A percentile compares a stretch with the other conserved stretches of the same genome.
These are phyloP conservation scores for Habroteleia sp. DNA, from an alignment of 2,888 invertebrate genomes.

Conservation along the genomic window DNA sequence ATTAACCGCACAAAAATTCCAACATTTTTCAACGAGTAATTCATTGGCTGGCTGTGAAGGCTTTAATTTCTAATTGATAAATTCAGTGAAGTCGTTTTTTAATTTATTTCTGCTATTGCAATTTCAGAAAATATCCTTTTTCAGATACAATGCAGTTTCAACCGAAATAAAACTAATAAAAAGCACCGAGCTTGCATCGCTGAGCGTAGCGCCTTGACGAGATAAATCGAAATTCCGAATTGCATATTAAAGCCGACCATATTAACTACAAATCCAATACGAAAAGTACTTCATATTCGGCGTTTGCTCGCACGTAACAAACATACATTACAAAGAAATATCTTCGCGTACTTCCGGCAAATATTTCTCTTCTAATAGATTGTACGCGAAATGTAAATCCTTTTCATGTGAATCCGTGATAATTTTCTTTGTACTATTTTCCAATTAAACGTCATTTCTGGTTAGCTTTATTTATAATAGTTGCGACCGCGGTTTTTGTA, in stretches of 20 bases:
- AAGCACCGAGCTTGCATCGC: not conserved
- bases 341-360: constrained; percentile 21
- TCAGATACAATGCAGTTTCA: too few relatives aligned
- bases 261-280: constrained; percentile 34
- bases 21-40: too few relatives aligned
- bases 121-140: too few relatives aligned
- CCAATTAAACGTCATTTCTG: constrained; percentile 32
- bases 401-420: constrained; percentile 20
- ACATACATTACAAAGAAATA: constrained; percentile 20
- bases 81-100: too few relatives aligned
- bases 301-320: constrained; percentile 5
- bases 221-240: constrained; percentile 15
- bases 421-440: constrained; percentile 37
- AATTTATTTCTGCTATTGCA: too few relatives aligned
- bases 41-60: too few relatives aligned
- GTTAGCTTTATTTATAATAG: constrained; percentile 43
- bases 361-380: constrained; percentile 36
- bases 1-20: too few relatives aligned
- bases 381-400: constrained; percentile 34
- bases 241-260: constrained; percentile 13
- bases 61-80: too few relatives aligned
- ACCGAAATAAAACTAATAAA: constrained; percentile 15
- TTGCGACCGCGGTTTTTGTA: constrained; percentile 13
- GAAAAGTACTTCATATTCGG: constrained; percentile 3
- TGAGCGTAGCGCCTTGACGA: constrained; percentile 3